Base-by-base conservation (phyloP, 2,113 vertebrate genomes). In the Motacilla alba region DNA sequence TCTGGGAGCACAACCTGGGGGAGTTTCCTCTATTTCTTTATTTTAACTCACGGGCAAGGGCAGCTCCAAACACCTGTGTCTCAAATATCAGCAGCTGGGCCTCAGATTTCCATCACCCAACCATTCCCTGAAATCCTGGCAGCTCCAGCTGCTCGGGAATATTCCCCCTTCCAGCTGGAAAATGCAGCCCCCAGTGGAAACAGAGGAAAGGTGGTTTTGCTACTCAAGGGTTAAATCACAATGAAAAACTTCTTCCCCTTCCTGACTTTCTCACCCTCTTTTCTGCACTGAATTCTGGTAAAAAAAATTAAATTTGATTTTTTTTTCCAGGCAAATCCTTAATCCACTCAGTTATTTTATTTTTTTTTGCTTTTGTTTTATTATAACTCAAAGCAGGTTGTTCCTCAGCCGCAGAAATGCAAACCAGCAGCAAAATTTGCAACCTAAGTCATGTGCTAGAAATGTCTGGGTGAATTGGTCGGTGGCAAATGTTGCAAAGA, bases 31-130 rank as follows among this genome's bases (percentile, higher is more conserved):
- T 55, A 28, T 58, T 80, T 23, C 23, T 35, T 93, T 94, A 43
- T 79, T 73, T 33, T 12, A 50, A 31, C 52, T 66, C 53, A 4
- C 3, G 7, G 89, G 43, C 64, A 75, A 60, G 87, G 52, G 77
- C 49, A 78, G 77, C 39, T 74, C 74, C 35, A 28, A 53, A 39
- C 87, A 95, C 94, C 91, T 93, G 93, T 10, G 46, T 47, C 90
- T 94, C 87, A 74, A 60, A 67, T 94, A 31, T 50, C 94, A 94
- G 85, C 91, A 94, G 84, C 78, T 89, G 70, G 26, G 23, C 13
- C 35, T 67, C 43, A 17, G 59, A 53, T 69, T 47, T 69, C 43
- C 16, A 3, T 20, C 70, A 49, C 13, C 35, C 50, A n/a, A 41
- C 0, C 5, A 39, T 59, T 27, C 43, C 74, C 49, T 4, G 0